phyloP scores from a whole-genome alignment of 2,888 invertebrate species.

The Congeria kusceri region DNA sequence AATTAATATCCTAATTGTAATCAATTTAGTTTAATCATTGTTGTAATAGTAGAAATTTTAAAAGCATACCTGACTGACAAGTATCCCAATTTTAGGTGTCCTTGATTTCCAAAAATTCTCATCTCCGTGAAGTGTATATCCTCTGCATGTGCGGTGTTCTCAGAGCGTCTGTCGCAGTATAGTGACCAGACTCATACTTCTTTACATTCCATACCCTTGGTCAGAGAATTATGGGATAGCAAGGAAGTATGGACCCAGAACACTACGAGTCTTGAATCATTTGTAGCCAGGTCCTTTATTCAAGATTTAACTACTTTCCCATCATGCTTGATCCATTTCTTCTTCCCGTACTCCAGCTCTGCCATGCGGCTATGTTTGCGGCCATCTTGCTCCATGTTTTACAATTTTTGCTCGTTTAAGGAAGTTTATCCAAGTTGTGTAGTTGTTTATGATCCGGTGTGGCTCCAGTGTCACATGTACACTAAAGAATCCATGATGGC shows the following conservation, averaged over 20 bases:
- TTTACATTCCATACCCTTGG: constrained; percentile 97
- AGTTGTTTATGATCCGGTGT: constrained; percentile 38
- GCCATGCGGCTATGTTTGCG: constrained; percentile 1
- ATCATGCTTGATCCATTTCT: background rate
- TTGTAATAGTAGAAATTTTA: no score
- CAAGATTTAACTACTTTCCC: constrained; percentile 17
- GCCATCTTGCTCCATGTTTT: background rate
- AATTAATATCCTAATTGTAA: no score
- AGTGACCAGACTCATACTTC: constrained; percentile 89
- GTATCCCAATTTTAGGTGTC: no score
- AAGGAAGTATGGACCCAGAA: constrained; percentile 94
- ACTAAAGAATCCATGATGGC: constrained; percentile 66
- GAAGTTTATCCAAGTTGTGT: constrained; percentile 30
- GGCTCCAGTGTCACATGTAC: constrained; percentile 64
- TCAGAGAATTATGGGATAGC: constrained; percentile 92
- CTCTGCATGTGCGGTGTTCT: no score
- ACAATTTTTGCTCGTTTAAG: constrained; percentile 1
- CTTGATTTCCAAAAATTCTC: no score
- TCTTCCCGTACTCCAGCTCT: background rate
- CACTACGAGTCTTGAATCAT: background rate
- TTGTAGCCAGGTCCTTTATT: background rate
- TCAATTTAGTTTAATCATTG: no score
- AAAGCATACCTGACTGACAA: no score
- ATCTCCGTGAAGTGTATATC: no score
- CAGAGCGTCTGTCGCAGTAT: constrained; percentile 1